Evolutionary conservation across 2,888 invertebrate genomes (phyloP).

Genomic region (Hirtodrosophila histrioides): DNA sequence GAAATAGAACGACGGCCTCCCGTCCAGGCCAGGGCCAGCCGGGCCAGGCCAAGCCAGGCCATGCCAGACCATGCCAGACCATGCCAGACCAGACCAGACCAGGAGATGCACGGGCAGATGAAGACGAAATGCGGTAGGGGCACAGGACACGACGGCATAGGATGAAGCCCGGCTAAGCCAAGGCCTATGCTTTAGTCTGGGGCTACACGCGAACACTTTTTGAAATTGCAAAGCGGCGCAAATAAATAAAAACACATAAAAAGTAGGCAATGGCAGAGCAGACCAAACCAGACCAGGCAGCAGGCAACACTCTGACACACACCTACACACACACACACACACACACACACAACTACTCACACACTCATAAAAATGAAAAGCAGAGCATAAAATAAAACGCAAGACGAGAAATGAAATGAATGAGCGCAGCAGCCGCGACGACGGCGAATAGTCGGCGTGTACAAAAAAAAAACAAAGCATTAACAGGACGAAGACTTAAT

Average conservation of each 20-base stretch:
- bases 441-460: slow-evolving; percentile 30
- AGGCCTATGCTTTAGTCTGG: slow-evolving; percentile 49
- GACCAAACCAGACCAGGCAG: slow-evolving; percentile 15
- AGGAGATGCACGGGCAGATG: background rate
- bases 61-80: slow-evolving; percentile 8
- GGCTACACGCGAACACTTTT: slow-evolving; percentile 72
- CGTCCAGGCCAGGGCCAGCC: slow-evolving; percentile 3
- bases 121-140: no score
- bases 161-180: slow-evolving; percentile 42
- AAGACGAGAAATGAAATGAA: slow-evolving; percentile 73
- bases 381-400: slow-evolving; percentile 68
- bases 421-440: slow-evolving; percentile 61
- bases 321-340: slow-evolving; percentile 14
- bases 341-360: slow-evolving; percentile 28
- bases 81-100: slow-evolving; percentile 4
- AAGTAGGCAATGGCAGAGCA: slow-evolving; percentile 70
- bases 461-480: slow-evolving; percentile 17
- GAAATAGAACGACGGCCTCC: slow-evolving; percentile 64
- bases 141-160: background rate
- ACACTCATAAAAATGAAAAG: slow-evolving; percentile 67
- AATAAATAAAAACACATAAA: slow-evolving; percentile 79
- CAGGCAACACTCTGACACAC: slow-evolving; percentile 19
- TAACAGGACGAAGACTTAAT: no score
- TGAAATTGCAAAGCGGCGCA: slow-evolving; percentile 80
- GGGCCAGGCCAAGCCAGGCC: slow-evolving; percentile 4